Evolutionary conservation across 2,797 vertebrate species (phyloP).

Genomic region (Sebastes goodei): DNA sequence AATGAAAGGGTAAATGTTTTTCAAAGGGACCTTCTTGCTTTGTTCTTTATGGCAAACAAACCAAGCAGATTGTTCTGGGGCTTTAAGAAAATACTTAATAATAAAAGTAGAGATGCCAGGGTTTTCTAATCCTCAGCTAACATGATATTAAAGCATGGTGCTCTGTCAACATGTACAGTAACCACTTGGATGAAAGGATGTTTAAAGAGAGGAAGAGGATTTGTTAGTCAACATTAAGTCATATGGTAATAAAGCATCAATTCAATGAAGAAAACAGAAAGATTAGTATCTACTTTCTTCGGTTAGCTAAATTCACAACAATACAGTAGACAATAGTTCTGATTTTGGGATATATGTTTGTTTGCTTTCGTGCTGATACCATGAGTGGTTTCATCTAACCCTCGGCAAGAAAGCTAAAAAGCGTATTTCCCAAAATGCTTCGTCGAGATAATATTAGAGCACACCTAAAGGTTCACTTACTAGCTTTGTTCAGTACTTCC

Average conservation of each 20-base stretch:
- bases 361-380: too few species aligned
- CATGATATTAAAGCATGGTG: conserved; percentile 33
- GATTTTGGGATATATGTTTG: not conserved
- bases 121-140: conserved; percentile 47
- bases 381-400: not conserved
- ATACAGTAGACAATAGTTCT: not conserved
- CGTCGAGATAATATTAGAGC: not conserved
- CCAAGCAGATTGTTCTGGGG: conserved; percentile 27
- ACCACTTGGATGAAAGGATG: conserved; percentile 1
- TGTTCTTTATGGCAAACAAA: conserved; percentile 41
- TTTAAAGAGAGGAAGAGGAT: conserved; percentile 21
- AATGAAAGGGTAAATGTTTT: conserved; percentile 48
- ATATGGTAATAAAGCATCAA: not conserved
- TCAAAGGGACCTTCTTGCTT: conserved; percentile 34
- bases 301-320: not conserved
- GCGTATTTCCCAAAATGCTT: too few species aligned
- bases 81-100: conserved; percentile 34
- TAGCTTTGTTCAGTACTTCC: not conserved
- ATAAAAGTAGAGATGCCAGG: conserved; percentile 31
- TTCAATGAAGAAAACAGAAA: not conserved
- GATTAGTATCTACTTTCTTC: not conserved
- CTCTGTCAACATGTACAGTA: conserved; percentile 21
- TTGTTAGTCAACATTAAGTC: not conserved
- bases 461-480: not conserved
- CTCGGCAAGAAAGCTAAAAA: not conserved